Base-by-base conservation (phyloP, 2,113 vertebrate species). In the Paratilapia polleni region DNA sequence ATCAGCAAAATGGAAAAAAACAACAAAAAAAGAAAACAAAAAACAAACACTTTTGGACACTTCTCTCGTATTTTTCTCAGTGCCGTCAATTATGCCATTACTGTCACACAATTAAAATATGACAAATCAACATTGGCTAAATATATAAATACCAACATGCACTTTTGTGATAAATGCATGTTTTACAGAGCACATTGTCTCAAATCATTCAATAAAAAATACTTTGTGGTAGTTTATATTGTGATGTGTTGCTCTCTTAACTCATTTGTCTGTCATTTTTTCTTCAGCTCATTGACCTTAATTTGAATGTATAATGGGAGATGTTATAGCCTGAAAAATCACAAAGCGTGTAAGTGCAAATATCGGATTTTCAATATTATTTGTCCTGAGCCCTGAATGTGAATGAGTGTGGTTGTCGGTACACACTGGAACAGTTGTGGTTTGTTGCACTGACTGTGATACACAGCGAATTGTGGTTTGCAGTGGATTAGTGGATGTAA, bases 401-500 rank as follows among this genome's bases (percentile, higher is more conserved):
- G 78, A 62, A 20, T 38, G 31, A 10, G 73, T 70, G 20, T 57
- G 77, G 57, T 15, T 36, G 63, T 52, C 49, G 28, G 59, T 3
- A 28, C 75, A 24, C 36, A 60, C 11, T 31, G 78, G 59, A 22
- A 54, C 43, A 64, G 64, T n/a, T 34, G 19, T 47, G 31, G 9
- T 8, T 34, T 4, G 31, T 15, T 80, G 41, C 9, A 19, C 6
- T n/a, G 41, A 56, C 64, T 19, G 49, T 47, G 78, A 60, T 66
- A 17, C 78, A 43, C 80, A 36, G 66, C 13, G 77, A 63, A 24
- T 78, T 26, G 74, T 74, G 26, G 22, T 74, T 36, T 59, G 49
- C 82, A 56, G 75, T 68, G 90, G 93, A 93, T 94, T 94, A 94
- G 84, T 31, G 52, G n/a, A 77, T 60, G 78, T 84, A 22, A 61